Evolutionary conservation across 2,797 vertebrate genomes (phyloP).

Genomic region (Apogon hyalosoma): DNA sequence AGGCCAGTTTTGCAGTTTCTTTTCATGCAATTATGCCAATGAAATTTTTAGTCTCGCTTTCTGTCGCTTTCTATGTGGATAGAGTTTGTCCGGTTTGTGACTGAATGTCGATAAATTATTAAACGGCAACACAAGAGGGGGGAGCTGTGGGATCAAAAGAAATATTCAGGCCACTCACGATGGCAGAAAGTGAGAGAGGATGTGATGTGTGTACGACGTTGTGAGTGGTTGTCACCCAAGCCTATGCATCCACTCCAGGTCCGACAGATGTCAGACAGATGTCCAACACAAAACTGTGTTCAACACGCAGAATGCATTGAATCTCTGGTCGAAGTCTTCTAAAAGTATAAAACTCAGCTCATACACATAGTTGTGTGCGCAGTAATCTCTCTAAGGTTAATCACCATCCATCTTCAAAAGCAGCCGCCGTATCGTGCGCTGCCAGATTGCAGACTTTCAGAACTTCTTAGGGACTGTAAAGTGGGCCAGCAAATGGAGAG

Average conservation of each 20-base stretch:
- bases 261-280: slow-evolving; percentile 60
- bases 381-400: slow-evolving; percentile 72
- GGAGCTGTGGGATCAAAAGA: slow-evolving; percentile 70
- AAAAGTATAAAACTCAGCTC: slow-evolving; percentile 42
- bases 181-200: slow-evolving; percentile 45
- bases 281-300: slow-evolving; percentile 42
- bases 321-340: slow-evolving; percentile 11
- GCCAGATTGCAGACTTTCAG: slow-evolving; percentile 76
- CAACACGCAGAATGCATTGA: neutral
- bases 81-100: slow-evolving; percentile 59
- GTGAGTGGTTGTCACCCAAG: slow-evolving; percentile 35
- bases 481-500: slow-evolving; percentile 67
- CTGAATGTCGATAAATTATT: slow-evolving; percentile 73
- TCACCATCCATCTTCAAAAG: slow-evolving; percentile 75
- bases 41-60: slow-evolving; percentile 64
- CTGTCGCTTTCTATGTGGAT: slow-evolving; percentile 48
- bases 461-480: slow-evolving; percentile 78
- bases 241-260: slow-evolving; percentile 41
- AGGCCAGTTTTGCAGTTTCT: slow-evolving; percentile 73
- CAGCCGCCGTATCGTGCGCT: slow-evolving; percentile 66
- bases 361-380: slow-evolving; percentile 31
- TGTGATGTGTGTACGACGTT: slow-evolving; percentile 12
- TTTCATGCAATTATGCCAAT: slow-evolving; percentile 73
- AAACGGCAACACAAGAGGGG: slow-evolving; percentile 58
- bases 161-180: slow-evolving; percentile 66